A percentile compares a stretch with the other conserved stretches of the same genome.
Evolutionary conservation across 1,140 invertebrate species (phyloP).

Genomic region (Sesamia nonagrioides): DNA sequence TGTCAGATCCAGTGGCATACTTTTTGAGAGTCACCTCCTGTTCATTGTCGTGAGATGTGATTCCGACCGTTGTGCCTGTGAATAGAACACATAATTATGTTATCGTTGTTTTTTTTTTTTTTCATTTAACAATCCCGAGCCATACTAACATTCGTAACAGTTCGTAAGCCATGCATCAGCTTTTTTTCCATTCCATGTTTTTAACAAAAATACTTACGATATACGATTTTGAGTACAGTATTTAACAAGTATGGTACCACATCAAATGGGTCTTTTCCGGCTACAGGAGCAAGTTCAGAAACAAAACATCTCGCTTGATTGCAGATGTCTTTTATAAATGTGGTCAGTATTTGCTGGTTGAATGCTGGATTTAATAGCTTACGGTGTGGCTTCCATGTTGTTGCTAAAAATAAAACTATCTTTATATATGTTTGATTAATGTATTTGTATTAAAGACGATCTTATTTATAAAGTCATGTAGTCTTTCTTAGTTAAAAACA

Average conservation of each 20-base stretch:
- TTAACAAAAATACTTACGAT: neutral
- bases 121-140: too few relatives aligned
- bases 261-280: neutral
- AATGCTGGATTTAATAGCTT: neutral
- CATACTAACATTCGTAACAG: too few relatives aligned
- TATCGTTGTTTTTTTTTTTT: too few relatives aligned
- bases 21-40: neutral
- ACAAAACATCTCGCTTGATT: neutral
- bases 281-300: neutral
- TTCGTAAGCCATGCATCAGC: too few relatives aligned
- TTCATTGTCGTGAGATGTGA: too few relatives aligned
- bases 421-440: neutral
- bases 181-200: too few relatives aligned
- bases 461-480: too few relatives aligned
- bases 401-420: neutral
- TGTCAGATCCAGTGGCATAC: neutral
- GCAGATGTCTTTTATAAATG: neutral
- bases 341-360: neutral
- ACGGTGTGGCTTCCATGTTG: neutral
- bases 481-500: too few relatives aligned
- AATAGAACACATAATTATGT: neutral
- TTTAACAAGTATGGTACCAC: neutral
- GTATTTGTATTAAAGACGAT: too few relatives aligned
- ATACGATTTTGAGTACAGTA: neutral
- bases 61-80: too few relatives aligned